A percentile compares a stretch with the other conserved stretches of the same genome.
phyloP scores from a whole-genome alignment of 2,797 vertebrate genomes.

The Pseudopleuronectes americanus region DNA sequence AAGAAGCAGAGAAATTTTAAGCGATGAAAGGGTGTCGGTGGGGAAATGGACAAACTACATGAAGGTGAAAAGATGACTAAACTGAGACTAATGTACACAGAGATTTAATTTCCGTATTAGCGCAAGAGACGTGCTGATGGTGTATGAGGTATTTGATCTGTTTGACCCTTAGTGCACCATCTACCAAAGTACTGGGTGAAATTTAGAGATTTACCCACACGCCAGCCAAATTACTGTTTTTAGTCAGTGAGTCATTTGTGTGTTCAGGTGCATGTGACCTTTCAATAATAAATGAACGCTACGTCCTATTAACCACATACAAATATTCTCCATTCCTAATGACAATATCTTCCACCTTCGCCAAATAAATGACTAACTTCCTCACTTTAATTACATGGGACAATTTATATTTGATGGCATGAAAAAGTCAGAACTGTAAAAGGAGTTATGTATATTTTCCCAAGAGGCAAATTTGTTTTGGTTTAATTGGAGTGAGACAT shows the following conservation, averaged over 20 bases:
- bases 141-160: slow-evolving; percentile 36
- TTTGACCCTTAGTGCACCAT: slow-evolving; percentile 18
- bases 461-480: slow-evolving; percentile 37
- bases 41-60: slow-evolving; percentile 56
- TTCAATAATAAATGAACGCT: slow-evolving; percentile 13
- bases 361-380: slow-evolving; percentile 41
- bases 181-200: slow-evolving; percentile 6
- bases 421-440: slow-evolving; percentile 40
- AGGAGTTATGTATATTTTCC: slow-evolving; percentile 31
- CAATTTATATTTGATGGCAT: slow-evolving; percentile 32
- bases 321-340: slow-evolving; percentile 27
- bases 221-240: slow-evolving; percentile 7
- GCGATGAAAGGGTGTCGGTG: slow-evolving; percentile 49
- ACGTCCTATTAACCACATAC: slow-evolving; percentile 4
- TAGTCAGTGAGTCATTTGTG: not conserved
- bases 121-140: slow-evolving; percentile 17
- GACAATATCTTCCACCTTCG: slow-evolving; percentile 24
- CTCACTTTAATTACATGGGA: slow-evolving; percentile 54
- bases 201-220: slow-evolving; percentile 27
- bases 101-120: slow-evolving; percentile 54
- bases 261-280: slow-evolving; percentile 24
- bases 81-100: slow-evolving; percentile 28
- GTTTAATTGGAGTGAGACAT: slow-evolving; percentile 57
- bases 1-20: slow-evolving; percentile 35
- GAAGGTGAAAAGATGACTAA: slow-evolving; percentile 57